A percentile compares a stretch with the other conserved stretches of the same genome.
Evolutionary conservation across 1,140 invertebrate genomes (phyloP).

Genomic region (Diuraphis noxia): DNA sequence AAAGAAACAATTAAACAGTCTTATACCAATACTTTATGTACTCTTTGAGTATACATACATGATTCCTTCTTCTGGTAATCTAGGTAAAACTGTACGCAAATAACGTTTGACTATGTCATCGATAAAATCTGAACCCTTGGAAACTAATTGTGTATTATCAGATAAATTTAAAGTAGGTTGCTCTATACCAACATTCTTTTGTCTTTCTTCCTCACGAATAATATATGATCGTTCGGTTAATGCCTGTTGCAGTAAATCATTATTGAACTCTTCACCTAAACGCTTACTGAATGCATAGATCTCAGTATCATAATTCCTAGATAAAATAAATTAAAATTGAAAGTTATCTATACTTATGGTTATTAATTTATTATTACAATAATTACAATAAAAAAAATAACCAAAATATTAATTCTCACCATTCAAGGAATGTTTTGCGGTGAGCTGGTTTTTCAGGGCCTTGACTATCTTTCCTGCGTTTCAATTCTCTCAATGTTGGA

Average conservation of each 20-base stretch:
- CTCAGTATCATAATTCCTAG: slow-evolving; percentile 82
- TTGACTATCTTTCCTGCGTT: slow-evolving; percentile 60
- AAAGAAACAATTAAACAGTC: not conserved
- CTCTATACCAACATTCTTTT: slow-evolving; percentile 72
- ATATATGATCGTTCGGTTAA: slow-evolving; percentile 82
- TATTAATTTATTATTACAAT: slow-evolving; percentile 41
- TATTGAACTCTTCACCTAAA: slow-evolving; percentile 81
- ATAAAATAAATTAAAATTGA: slow-evolving; percentile 42
- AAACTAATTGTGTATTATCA: slow-evolving; percentile 72
- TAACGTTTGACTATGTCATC: slow-evolving; percentile 65
- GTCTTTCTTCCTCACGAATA: slow-evolving; percentile 69
- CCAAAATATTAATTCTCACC: slow-evolving; percentile 59
- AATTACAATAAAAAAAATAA: slow-evolving; percentile 33
- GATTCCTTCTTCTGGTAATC: slow-evolving; percentile 73
- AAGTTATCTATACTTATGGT: not conserved
- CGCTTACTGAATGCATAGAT: slow-evolving; percentile 84
- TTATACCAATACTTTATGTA: slow-evolving; percentile 53
- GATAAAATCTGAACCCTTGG: slow-evolving; percentile 69
- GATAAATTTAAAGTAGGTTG: slow-evolving; percentile 64
- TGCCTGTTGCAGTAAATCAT: slow-evolving; percentile 70
- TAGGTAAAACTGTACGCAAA: slow-evolving; percentile 69
- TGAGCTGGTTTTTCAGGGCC: slow-evolving; percentile 59
- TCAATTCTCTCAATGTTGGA: slow-evolving; percentile 63
- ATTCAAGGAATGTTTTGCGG: slow-evolving; percentile 73
- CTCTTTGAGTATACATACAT: slow-evolving; percentile 60